Evolutionary conservation across 2,113 vertebrate genomes (phyloP), one percentile per base, ranked within the genome.

Genomic region (Ptychochromis oligacanthus): DNA sequence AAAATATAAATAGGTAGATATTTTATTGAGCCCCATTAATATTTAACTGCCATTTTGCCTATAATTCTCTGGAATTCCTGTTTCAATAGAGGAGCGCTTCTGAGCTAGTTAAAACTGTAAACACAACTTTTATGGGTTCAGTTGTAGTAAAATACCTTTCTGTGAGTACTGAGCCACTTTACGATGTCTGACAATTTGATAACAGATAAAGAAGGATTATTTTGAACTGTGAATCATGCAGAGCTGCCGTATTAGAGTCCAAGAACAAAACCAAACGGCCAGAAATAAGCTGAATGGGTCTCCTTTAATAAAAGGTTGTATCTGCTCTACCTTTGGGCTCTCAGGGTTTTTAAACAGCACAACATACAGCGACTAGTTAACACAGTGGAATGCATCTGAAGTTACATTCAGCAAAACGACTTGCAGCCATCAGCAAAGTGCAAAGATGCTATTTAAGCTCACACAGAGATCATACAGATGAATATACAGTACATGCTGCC

Each of bases 351-450:
- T 11, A 52, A 26, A 62, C 40, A 28, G 31, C 55, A 13, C 8
- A 59, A 52, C 82, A 38, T 55, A 14, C 3, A 74, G 57, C 38
- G 2, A 58, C 43, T 6, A 24, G 77, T 62, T 79, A 86, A 90
- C 70, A 34, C 2, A 34, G 54, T 58, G 92, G 92, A 94, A 93
- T 93, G 92, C 55, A 72, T 79, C 2, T 40, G 54, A 92, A 86
- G 86, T 88, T 89, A 90, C 90, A 90, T 91, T 92, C 90, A 88
- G 80, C 75, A 31, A 1, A 67, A 62, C 1, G 10, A 80, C 59
- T 43, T 14, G 11, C 85, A 58, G 84, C 82, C 77, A 15, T 75
- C 20, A 61, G 70, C 79, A 2, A 11, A 80, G 90, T 93, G 90
- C 91, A 92, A 80, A 81, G 56, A 64, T 17, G 58, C 77, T 61